phyloP scores from a whole-genome alignment of 2,888 invertebrate genomes.

The Blastobasis lacticolella region DNA sequence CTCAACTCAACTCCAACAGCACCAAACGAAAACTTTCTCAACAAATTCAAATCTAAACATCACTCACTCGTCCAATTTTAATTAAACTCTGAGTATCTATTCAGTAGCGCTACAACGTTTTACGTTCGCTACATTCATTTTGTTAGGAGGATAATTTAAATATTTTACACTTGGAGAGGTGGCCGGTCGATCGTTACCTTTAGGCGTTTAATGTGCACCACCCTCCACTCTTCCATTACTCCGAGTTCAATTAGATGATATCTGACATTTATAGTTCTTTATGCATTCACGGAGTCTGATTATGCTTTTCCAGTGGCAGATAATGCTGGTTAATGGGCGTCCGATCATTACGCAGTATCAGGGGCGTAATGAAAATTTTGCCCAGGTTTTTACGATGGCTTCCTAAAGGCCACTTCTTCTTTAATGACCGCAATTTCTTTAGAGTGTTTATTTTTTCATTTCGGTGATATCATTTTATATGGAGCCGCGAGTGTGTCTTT shows the following conservation, averaged over 20 bases:
- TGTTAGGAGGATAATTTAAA: conserved; percentile 56
- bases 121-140: conserved; percentile 37
- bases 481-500: conserved; percentile 1
- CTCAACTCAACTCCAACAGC: too few species aligned
- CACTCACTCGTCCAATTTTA: conserved; percentile 34
- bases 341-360: conserved; percentile 63
- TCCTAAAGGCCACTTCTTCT: conserved; percentile 27
- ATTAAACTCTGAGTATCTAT: conserved; percentile 40
- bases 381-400: conserved; percentile 52
- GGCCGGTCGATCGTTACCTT: conserved; percentile 51
- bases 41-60: conserved; percentile 22
- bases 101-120: conserved; percentile 25
- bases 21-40: conserved; percentile 1
- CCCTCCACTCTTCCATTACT: conserved; percentile 42
- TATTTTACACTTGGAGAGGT: conserved; percentile 56
- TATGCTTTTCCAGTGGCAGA: conserved; percentile 56
- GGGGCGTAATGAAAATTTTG: conserved; percentile 63
- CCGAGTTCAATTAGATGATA: conserved; percentile 69
- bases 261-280: conserved; percentile 72
- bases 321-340: conserved; percentile 62
- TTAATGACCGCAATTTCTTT: conserved; percentile 39
- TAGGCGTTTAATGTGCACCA: conserved; percentile 54
- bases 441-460: conserved; percentile 32
- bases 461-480: not conserved
- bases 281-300: conserved; percentile 64